These are phyloP conservation scores for Uropsilus gracilis DNA, from an alignment of 2,113 vertebrate genomes.

Conservation along the genomic window DNA sequence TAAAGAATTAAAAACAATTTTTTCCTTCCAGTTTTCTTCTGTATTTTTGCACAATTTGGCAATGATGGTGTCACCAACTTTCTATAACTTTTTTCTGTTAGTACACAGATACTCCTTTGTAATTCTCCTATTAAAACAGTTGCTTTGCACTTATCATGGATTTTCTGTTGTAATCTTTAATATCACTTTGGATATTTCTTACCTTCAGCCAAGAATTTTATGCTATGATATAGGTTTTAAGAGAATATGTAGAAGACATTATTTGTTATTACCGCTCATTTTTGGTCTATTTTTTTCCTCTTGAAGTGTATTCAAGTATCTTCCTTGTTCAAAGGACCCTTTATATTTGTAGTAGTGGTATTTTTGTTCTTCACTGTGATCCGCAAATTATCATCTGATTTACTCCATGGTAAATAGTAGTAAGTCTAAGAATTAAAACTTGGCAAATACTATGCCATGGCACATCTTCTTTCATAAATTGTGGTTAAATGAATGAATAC, in stretches of 20 bases:
- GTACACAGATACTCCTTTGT: constrained; percentile 87
- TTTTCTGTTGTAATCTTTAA: constrained; percentile 87
- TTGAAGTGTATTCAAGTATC: background rate
- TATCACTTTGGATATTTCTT: background rate
- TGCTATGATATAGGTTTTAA: background rate
- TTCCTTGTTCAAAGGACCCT: background rate
- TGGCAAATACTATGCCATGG: background rate
- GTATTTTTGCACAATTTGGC: constrained; percentile 73
- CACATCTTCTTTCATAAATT: constrained; percentile 49
- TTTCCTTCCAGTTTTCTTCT: constrained; percentile 59
- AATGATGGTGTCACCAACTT: constrained; percentile 70
- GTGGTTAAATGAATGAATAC: constrained; percentile 88
- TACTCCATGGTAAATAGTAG: background rate
- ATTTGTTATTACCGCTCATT: background rate
- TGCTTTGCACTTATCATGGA: constrained; percentile 88
- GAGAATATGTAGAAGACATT: background rate
- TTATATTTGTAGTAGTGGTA: background rate
- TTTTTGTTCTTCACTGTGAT: background rate
- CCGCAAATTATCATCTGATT: background rate
- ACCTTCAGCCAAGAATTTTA: too few relatives aligned
- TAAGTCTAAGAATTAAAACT: background rate
- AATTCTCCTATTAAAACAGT: constrained; percentile 83
- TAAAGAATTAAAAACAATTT: too few relatives aligned
- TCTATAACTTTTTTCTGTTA: constrained; percentile 88
- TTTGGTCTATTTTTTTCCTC: background rate